Base-by-base conservation (phyloP, 2,888 invertebrate genomes). In the Patella pellucida region DNA sequence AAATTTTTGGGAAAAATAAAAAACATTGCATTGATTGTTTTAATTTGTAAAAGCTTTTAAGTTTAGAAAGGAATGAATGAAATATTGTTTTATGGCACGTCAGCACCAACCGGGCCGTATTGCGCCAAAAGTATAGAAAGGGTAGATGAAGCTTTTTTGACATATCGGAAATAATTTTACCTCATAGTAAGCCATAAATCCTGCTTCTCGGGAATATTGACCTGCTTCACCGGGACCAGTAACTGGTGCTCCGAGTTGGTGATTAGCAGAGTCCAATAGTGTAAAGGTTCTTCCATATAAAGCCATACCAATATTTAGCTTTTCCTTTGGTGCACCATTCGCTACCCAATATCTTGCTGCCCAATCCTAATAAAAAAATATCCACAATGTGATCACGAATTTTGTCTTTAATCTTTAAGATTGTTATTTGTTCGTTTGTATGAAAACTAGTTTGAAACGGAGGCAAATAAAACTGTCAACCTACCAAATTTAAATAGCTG, bases 291-390 rank as follows among this genome's bases (percentile, higher is more conserved):
- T 93, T 73, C 97, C 98, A 91, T 98, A 98, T 2, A 85, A 73
- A 15, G 97, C 96, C 96, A 97, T 96, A 69, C 97, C 97, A 74
- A 97, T 96, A 76, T 97, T 94, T 76, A 98, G 93, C 90, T 97
- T 97, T 86, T 97, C 96, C 88, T 82, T 96, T 95, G 19, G 97
- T 96, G 12, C 97, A 95, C 75, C 97, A 96, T 87, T 97, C 12
- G 76, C 76, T 19, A 81, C 82, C 87, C 87, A 87, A 78, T 87
- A 85, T 19, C 84, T 79, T 0, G 85, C 80, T 5, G 87, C 85
- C 86, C 86, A 88, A 19, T 84, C 85, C 89, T 90, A 78, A 4
- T 52, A 67, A 75, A 71, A 14, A 67, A n/a, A 72, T 72, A 52
- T 4, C 16, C 41, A 41, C 41, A 41, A 41, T 41, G 41, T 41